Base-by-base conservation (phyloP, 2,888 invertebrate species). In the Oligia strigilis region DNA sequence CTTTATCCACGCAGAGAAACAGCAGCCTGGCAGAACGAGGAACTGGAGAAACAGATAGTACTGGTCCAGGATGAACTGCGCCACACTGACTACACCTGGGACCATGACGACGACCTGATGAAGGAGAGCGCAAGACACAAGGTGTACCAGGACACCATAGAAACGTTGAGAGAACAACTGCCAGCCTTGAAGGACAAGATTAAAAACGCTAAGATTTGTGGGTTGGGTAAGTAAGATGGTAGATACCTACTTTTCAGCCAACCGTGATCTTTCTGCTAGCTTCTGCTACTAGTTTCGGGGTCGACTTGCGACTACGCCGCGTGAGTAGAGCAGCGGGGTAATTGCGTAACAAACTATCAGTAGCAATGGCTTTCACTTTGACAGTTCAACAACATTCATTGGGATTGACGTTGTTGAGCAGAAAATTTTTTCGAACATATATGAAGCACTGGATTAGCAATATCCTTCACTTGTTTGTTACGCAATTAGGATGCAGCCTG, bases 21-120 rank as follows among this genome's bases (percentile, higher is more conserved):
- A 65, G 96, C 97, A 76, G 93, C 95, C 73, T 97, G 96, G 96
- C 97, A 97, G 82, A 97, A 97, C 84, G 94, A 94, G 0, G 97
- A 97, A 84, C 80, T 97, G 46, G 97, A 97, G 87, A 97, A 96
- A 88, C 95, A 96, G 88, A 96, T 97, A 72, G 92, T 95, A 65
- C 91, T 92, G 11, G 92, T 96, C 72, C 97, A 97, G 87, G 97
- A 97, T 52, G 96, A 97, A 78, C 89, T 97, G 23, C 95, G 96
- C 23, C 94, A 94, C 82, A 89, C 89, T 64, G 97, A 97, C 64
- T 96, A 95, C 88, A 85, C 92, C 0, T 97, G 97, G 97, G 95
- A 96, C 55, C 88, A 88, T n/a, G 97, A 97, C 70, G 93, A 94
- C 0, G 96, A 96, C 14, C 90, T 97, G 65, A 92, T 93, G 74